phyloP scores from a whole-genome alignment of 2,797 vertebrate species.

The Eulemur rubriventer region DNA sequence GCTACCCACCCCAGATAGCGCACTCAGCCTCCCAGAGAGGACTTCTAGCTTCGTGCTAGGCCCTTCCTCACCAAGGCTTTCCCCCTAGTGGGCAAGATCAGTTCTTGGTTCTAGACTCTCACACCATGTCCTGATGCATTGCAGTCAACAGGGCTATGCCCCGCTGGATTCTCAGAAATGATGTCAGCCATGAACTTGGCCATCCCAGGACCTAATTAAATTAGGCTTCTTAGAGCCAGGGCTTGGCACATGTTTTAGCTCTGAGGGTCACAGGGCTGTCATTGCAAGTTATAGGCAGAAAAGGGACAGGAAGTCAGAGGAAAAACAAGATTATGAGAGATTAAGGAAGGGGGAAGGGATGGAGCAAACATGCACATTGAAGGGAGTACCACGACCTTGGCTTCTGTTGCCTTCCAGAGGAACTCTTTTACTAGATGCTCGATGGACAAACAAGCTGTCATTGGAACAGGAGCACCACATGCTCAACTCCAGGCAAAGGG shows the following conservation, averaged over 20 bases:
- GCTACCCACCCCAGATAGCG: background rate
- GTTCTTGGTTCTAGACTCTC: background rate
- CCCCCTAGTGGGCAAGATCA: background rate
- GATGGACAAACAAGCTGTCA: background rate
- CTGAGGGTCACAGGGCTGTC: constrained; percentile 34
- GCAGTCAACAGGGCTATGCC: background rate
- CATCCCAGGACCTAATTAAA: constrained; percentile 54
- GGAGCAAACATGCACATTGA: background rate
- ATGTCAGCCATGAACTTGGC: constrained; percentile 56
- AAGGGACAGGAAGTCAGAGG: background rate
- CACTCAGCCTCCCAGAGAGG: background rate
- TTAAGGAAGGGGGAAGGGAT: background rate
- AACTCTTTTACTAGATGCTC: background rate
- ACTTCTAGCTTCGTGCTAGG: background rate
- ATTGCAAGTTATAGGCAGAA: background rate
- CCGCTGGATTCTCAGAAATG: constrained; percentile 54
- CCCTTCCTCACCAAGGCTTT: background rate
- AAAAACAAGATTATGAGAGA: background rate
- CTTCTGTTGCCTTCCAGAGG: background rate
- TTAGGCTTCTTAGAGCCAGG: constrained; percentile 13
- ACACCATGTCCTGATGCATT: background rate
- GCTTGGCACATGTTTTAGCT: constrained; percentile 39
- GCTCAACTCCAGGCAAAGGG: background rate
- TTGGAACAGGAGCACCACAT: background rate
- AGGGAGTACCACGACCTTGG: background rate